These are phyloP conservation scores for Sebastes wilsoni DNA, from an alignment of 2,797 vertebrate genomes.

Conservation along the genomic window DNA sequence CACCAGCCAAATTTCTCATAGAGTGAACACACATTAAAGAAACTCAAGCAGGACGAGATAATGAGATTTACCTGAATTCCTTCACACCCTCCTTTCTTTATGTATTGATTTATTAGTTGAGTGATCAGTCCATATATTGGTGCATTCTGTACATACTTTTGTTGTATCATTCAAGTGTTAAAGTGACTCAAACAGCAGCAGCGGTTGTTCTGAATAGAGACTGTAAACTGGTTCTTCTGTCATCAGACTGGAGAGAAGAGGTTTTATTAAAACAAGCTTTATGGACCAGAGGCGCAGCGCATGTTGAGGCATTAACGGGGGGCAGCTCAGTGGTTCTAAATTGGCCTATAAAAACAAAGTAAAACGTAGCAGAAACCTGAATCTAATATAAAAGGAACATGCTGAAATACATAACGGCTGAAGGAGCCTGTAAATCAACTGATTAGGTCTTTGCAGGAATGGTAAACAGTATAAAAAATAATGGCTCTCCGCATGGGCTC, in stretches of 20 bases:
- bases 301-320: slow-evolving; percentile 44
- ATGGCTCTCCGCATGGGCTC: slow-evolving; percentile 38
- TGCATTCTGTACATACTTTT: not conserved
- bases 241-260: slow-evolving; percentile 16
- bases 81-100: not conserved
- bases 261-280: slow-evolving; percentile 39
- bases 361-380: slow-evolving; percentile 53
- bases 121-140: not conserved
- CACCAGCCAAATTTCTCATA: not conserved
- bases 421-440: slow-evolving; percentile 61
- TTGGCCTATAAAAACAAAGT: slow-evolving; percentile 59
- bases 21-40: not conserved
- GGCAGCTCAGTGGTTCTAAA: slow-evolving; percentile 46
- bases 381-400: slow-evolving; percentile 54
- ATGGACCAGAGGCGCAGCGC: slow-evolving; percentile 12
- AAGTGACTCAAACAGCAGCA: not conserved
- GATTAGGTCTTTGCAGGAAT: slow-evolving; percentile 53
- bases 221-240: slow-evolving; percentile 8
- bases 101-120: not conserved
- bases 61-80: not conserved
- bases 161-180: not conserved
- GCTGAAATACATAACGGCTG: slow-evolving; percentile 33
- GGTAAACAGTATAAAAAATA: slow-evolving; percentile 62
- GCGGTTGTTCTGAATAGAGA: not conserved
- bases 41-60: not conserved